phyloP scores from a whole-genome alignment of 92 coral and sea anemone species.

The Porites rus region DNA sequence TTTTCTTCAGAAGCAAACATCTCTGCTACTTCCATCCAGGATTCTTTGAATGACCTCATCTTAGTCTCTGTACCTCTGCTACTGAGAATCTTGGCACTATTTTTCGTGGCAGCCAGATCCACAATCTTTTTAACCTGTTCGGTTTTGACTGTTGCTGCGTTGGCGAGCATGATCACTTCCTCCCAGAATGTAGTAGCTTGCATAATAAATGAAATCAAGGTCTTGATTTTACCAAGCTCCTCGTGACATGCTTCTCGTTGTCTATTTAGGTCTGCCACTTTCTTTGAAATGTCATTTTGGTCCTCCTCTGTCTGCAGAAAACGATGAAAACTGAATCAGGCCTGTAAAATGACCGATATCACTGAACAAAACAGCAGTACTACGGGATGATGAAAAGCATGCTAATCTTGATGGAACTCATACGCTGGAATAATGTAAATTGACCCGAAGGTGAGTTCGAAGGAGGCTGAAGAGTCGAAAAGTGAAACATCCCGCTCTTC shows the following conservation, averaged over 20 bases:
- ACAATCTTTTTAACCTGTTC: constrained; percentile 50
- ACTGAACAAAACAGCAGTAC: too few relatives aligned
- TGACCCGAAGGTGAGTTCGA: too few relatives aligned
- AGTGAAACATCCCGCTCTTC: too few relatives aligned
- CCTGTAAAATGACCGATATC: too few relatives aligned
- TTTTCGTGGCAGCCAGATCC: constrained; percentile 44
- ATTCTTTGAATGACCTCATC: constrained; percentile 55
- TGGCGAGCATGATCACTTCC: constrained; percentile 32
- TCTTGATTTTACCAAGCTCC: constrained; percentile 49
- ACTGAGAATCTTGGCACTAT: constrained; percentile 30
- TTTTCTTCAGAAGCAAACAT: constrained; percentile 37
- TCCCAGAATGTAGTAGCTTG: constrained; percentile 50
- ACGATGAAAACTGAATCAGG: not conserved
- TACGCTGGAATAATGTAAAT: too few relatives aligned
- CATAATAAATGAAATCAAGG: constrained; percentile 28
- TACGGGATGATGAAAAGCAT: too few relatives aligned
- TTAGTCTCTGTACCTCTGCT: constrained; percentile 50
- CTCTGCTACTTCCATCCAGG: constrained; percentile 60
- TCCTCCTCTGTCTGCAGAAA: constrained; percentile 15
- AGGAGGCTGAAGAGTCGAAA: too few relatives aligned
- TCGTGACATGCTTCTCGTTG: constrained; percentile 22
- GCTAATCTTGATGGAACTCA: too few relatives aligned
- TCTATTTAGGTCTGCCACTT: constrained; percentile 11
- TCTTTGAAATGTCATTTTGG: not conserved
- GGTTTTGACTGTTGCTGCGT: constrained; percentile 39